Evolutionary conservation across 2,797 vertebrate species (phyloP).

Genomic region (Periophthalmus magnuspinnatus): DNA sequence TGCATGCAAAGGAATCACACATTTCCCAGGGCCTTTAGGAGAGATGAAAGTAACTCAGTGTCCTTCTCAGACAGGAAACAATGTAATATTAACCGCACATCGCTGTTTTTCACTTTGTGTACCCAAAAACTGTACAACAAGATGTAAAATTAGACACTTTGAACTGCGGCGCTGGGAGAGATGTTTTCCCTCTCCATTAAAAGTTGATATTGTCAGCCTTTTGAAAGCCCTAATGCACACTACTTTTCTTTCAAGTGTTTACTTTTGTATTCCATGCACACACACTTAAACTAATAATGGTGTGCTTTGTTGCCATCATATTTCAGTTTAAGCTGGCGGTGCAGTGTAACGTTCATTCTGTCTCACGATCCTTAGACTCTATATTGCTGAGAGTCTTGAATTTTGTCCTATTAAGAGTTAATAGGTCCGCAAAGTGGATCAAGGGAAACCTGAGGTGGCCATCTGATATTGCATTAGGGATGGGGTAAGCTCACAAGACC

Average conservation of each 20-base stretch:
- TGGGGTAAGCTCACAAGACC: neutral
- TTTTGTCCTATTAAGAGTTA: neutral
- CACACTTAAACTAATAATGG: constrained; percentile 25
- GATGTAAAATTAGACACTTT: constrained; percentile 56
- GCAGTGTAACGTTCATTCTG: neutral
- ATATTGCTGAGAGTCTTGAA: neutral
- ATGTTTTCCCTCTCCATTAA: constrained; percentile 19
- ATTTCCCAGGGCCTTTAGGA: constrained; percentile 53
- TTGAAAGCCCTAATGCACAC: constrained; percentile 26
- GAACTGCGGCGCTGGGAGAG: constrained; percentile 40
- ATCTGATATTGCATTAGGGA: neutral
- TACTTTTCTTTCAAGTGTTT: constrained; percentile 24
- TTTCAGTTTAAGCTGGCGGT: constrained; percentile 29
- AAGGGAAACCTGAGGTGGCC: neutral
- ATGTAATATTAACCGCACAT: constrained; percentile 49
- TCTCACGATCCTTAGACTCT: neutral
- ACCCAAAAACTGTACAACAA: constrained; percentile 48
- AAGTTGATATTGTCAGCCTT: constrained; percentile 39
- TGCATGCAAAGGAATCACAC: constrained; percentile 40
- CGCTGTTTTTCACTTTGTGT: constrained; percentile 18
- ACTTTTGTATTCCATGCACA: constrained; percentile 19
- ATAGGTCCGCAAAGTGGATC: neutral
- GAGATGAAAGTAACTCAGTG: constrained; percentile 64
- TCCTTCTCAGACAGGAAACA: constrained; percentile 58
- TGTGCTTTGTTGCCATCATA: constrained; percentile 13